Evolutionary conservation across 2,888 invertebrate species (phyloP).

Genomic region (Lasiommata megera): DNA sequence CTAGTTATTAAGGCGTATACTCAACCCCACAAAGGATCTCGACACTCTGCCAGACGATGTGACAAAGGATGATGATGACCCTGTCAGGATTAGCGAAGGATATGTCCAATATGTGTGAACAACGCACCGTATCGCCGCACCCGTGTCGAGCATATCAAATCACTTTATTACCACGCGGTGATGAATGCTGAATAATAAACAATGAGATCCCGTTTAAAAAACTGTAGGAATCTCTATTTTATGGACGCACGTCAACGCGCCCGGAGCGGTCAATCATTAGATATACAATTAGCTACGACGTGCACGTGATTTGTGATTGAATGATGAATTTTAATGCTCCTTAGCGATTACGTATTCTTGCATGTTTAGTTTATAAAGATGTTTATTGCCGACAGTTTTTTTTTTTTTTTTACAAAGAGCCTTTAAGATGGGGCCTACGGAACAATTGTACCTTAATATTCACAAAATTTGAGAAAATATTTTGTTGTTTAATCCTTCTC

Average conservation of each 20-base stretch:
- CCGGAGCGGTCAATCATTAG: conserved; percentile 17
- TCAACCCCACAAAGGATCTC: too few relatives aligned
- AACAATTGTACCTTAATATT: too few relatives aligned
- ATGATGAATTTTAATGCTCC: conserved; percentile 14
- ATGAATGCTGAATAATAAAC: conserved; percentile 32
- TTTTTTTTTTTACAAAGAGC: too few relatives aligned
- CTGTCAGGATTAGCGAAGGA: conserved; percentile 35
- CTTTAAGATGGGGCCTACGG: too few relatives aligned
- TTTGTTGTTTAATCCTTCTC: too few relatives aligned
- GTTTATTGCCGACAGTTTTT: too few relatives aligned
- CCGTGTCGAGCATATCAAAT: conserved; percentile 39
- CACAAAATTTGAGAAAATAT: too few relatives aligned
- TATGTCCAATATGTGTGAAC: conserved; percentile 46
- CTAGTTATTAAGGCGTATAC: too few relatives aligned
- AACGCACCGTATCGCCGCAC: conserved; percentile 32
- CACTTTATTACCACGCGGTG: conserved; percentile 31
- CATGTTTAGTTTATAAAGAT: background rate
- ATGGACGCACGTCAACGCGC: conserved; percentile 15
- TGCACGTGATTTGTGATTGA: conserved; percentile 16
- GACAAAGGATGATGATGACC: background rate
- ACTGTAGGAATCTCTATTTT: conserved; percentile 15
- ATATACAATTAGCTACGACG: conserved; percentile 20
- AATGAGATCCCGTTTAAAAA: conserved; percentile 29
- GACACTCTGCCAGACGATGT: too few relatives aligned
- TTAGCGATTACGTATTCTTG: conserved; percentile 13